Evolutionary conservation across 2,113 vertebrate species (phyloP).

Genomic region (Paedocypris sp.): DNA sequence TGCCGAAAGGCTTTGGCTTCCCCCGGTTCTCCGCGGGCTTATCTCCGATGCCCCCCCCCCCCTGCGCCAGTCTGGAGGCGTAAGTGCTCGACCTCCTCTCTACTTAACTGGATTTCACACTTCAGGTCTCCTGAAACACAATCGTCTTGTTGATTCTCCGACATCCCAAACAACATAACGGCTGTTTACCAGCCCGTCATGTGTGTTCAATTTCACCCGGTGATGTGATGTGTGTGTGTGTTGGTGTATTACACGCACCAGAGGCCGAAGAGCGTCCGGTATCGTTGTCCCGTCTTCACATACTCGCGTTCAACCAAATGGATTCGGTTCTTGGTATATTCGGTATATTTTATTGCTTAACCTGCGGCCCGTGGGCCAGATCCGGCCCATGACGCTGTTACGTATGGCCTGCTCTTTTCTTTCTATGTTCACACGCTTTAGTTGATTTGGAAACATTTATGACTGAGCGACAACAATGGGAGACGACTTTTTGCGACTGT

Average conservation of each 20-base stretch:
- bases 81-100: conserved; percentile 43
- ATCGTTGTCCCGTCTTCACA: too few species aligned
- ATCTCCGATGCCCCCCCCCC: conserved; percentile 16
- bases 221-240: conserved; percentile 17
- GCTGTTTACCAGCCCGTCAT: conserved; percentile 48
- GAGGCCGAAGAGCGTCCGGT: conserved; percentile 7
- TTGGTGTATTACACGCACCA: conserved; percentile 39
- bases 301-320: too few species aligned
- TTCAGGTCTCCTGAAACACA: conserved; percentile 53
- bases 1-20: conserved; percentile 53
- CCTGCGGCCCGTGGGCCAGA: too few species aligned
- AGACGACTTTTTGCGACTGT: too few species aligned
- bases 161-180: conserved; percentile 50
- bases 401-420: too few species aligned
- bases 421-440: too few species aligned
- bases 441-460: too few species aligned
- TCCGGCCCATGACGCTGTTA: too few species aligned
- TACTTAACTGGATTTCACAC: conserved; percentile 67
- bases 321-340: not conserved
- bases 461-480: too few species aligned
- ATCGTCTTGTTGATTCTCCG: conserved; percentile 59
- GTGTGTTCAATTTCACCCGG: conserved; percentile 49
- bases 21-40: not conserved
- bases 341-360: too few species aligned
- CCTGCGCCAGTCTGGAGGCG: conserved; percentile 44